Base-by-base conservation (phyloP, 2,797 vertebrate species). In the Darevskia mixta region DNA sequence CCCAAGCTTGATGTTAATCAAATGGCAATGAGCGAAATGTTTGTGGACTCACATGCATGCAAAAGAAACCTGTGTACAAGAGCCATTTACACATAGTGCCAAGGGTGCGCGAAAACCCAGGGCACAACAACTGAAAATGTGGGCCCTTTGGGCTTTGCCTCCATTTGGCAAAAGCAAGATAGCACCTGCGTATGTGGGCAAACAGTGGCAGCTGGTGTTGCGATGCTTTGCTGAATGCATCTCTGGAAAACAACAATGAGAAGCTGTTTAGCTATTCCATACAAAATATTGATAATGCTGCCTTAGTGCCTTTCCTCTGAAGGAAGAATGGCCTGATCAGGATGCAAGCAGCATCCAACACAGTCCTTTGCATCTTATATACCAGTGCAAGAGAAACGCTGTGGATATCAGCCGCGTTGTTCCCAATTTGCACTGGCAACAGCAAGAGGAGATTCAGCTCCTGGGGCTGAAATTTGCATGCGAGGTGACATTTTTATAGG, bases 221-320 rank as follows among this genome's bases (percentile, higher is more conserved):
- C 3, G 61, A 27, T 20, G 82, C 80, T 91, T 49, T 85, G 27
- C 81, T 85, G 88, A 4, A 75, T 76, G 2, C 23, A 0, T 2
- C 86, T 72, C 71, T 83, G 61, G 64, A n/a, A 67, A 69, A 49
- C 45, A 9, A 66, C 0, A 0, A 83, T 1, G 86, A 75, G 78
- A 83, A 0, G 0, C 61, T 82, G 83, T 82, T 32, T 76, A 3
- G n/a, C 49, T 61, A 11, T 35, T 77, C 73, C 73, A 7, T 73
- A 20, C 0, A 0, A 83, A 85, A 7, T 0, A 87, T 75, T 0
- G 43, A 76, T 0, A 72, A n/a, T 0, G 0, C 10, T 86, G 17
- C 49, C 27, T 66, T 1, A 66, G 43, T 23, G 71, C 82, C 82
- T 11, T 15, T 1, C 9, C 0, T 3, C 72, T 9, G 17, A 35